Evolutionary conservation across 2,113 vertebrate species (phyloP).

Genomic region (Oriolus oriolus): DNA sequence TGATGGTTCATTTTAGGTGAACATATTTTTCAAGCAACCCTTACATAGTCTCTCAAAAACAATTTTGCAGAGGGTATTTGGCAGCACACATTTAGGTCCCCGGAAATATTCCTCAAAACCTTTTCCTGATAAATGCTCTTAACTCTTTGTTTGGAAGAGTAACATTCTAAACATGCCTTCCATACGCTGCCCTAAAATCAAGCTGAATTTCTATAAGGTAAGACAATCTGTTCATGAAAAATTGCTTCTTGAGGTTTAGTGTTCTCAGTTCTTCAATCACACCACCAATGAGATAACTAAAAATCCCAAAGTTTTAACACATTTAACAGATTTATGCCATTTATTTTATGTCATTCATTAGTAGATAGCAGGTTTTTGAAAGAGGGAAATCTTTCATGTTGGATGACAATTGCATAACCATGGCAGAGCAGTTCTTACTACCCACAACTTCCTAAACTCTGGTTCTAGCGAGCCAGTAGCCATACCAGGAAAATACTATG

Average conservation of each 20-base stretch:
- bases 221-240: neutral
- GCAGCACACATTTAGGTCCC: neutral
- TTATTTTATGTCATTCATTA: neutral
- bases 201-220: neutral
- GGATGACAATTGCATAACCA: neutral
- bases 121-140: neutral
- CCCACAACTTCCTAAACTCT: neutral
- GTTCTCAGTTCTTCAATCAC: neutral
- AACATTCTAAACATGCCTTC: neutral
- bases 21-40: neutral
- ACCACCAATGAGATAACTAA: neutral
- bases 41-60: neutral
- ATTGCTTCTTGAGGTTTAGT: neutral
- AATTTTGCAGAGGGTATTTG: neutral
- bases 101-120: neutral
- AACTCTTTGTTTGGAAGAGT: neutral
- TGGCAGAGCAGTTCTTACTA: neutral
- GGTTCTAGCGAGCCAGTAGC: neutral
- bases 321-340: neutral
- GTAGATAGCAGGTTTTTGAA: neutral
- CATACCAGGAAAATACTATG: neutral
- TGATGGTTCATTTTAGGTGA: neutral
- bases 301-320: neutral
- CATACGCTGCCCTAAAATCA: neutral
- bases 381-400: neutral